Evolutionary conservation across 2,888 invertebrate species (phyloP).

Genomic region (Scelioninae gen. 2): DNA sequence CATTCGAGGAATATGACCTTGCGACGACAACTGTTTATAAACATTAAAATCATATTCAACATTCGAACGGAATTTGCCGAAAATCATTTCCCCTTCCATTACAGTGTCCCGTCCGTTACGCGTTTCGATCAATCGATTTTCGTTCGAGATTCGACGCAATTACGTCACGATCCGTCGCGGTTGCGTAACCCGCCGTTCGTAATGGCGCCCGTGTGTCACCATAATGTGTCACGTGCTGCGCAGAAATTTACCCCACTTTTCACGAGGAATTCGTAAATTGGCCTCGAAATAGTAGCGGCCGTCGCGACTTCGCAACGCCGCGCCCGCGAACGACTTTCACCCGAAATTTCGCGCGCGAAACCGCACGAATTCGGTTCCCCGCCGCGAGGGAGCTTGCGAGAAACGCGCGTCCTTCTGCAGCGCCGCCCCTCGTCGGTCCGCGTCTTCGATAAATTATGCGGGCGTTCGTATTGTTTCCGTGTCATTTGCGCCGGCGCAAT

Average conservation of each 20-base stretch:
- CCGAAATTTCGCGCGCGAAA: constrained; percentile 31
- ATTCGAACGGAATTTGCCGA: too few species aligned
- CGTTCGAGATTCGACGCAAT: constrained; percentile 18
- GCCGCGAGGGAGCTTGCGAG: constrained; percentile 15
- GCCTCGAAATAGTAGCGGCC: constrained; percentile 65
- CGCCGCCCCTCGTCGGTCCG: constrained; percentile 25
- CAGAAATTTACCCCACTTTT: constrained; percentile 58
- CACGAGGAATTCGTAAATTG: constrained; percentile 65
- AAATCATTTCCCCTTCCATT: too few species aligned
- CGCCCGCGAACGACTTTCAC: constrained; percentile 42
- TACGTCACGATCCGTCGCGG: constrained; percentile 32
- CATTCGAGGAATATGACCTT: too few species aligned
- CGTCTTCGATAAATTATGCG: constrained; percentile 26
- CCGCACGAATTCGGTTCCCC: background rate
- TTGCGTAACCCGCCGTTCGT: constrained; percentile 45
- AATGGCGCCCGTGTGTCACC: constrained; percentile 59
- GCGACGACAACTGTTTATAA: too few species aligned
- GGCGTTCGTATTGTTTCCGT: background rate
- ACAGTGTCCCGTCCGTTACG: too few species aligned
- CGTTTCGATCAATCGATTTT: too few species aligned
- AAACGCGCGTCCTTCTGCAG: constrained; percentile 20
- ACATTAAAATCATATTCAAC: too few species aligned
- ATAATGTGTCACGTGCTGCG: constrained; percentile 56
- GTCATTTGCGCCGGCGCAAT: too few species aligned
- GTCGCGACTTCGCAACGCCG: constrained; percentile 33